Evolutionary conservation across 2,113 vertebrate genomes (phyloP).

Genomic region (Polypterus senegalus): DNA sequence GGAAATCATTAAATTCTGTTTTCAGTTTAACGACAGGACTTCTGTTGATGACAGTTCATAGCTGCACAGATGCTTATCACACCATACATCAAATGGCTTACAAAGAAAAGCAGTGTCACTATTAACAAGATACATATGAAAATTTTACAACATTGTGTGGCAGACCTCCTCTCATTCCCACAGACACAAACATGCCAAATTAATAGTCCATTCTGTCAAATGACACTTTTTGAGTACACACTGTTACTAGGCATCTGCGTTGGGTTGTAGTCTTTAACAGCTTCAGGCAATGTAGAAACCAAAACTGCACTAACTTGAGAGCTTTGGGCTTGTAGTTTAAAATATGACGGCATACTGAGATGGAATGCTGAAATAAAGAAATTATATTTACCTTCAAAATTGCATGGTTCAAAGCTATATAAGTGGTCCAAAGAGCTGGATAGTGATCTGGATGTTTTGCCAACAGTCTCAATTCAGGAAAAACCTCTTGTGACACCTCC

Average conservation of each 20-base stretch:
- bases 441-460: slow-evolving; percentile 26
- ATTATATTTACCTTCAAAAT: slow-evolving; percentile 22
- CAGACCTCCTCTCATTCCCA: slow-evolving; percentile 6
- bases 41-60: slow-evolving; percentile 16
- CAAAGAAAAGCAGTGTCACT: slow-evolving; percentile 17
- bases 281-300: no score
- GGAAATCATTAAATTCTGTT: no score
- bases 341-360: no score
- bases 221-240: slow-evolving; percentile 3
- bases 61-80: slow-evolving; percentile 19
- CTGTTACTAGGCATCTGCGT: not conserved
- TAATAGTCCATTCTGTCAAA: slow-evolving; percentile 15
- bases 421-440: slow-evolving; percentile 19
- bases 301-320: no score
- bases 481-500: slow-evolving; percentile 13
- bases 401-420: not conserved
- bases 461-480: slow-evolving; percentile 6
- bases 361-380: not conserved
- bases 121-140: slow-evolving; percentile 18
- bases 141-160: slow-evolving; percentile 7
- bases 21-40: no score
- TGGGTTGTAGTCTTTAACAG: no score
- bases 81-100: slow-evolving; percentile 20
- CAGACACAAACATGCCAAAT: slow-evolving; percentile 18
- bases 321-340: no score